A percentile compares a stretch with the other conserved stretches of the same genome.
phyloP scores from a whole-genome alignment of 2,113 vertebrate species.

The Pseudonaja textilis region DNA sequence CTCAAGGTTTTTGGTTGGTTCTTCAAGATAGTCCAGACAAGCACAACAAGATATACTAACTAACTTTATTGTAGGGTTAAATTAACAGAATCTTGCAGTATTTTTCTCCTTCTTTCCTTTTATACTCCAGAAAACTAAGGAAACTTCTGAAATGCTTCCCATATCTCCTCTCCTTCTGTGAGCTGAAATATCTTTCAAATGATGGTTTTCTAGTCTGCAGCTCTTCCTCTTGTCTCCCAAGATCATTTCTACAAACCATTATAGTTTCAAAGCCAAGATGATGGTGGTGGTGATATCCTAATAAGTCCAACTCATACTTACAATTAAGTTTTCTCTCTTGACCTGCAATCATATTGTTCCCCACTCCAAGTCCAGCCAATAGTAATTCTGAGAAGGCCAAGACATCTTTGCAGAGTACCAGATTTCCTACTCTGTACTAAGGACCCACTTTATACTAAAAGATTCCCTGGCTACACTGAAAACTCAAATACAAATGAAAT shows the following conservation, averaged over 20 bases:
- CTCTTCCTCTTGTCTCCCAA: neutral
- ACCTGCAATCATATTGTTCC: neutral
- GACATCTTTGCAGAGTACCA: neutral
- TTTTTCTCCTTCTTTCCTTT: neutral
- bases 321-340: neutral
- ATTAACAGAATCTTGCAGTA: neutral
- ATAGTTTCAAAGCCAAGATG: neutral
- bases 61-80: neutral
- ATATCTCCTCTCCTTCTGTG: neutral
- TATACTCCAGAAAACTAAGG: neutral
- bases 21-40: neutral
- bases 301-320: neutral
- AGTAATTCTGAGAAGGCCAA: neutral
- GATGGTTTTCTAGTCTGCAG: neutral
- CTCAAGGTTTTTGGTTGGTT: neutral
- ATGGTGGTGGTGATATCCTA: neutral
- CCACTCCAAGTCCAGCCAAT: neutral
- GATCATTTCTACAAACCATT: neutral
- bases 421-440: neutral
- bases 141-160: neutral
- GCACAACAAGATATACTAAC: neutral
- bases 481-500: neutral
- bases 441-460: neutral
- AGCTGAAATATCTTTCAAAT: neutral
- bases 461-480: neutral